These are phyloP conservation scores for Oryzias sinensis DNA, from an alignment of 2,797 vertebrate species.

Conservation along the genomic window DNA sequence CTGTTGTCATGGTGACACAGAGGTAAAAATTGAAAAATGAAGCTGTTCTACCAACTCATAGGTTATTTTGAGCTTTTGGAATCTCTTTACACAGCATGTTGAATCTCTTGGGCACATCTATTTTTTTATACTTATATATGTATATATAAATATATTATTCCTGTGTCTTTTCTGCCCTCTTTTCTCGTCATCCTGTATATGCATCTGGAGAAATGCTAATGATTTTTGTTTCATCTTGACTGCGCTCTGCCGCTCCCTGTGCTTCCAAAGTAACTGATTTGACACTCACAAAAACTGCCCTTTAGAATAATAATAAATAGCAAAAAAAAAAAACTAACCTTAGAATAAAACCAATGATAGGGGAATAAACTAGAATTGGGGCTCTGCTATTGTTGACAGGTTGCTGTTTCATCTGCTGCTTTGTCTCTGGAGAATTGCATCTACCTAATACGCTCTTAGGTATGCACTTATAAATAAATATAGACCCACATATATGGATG, in stretches of 20 bases:
- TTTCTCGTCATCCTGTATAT: slow-evolving; percentile 47
- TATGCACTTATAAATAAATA: slow-evolving; percentile 18
- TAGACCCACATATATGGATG: no score
- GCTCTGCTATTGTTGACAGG: slow-evolving; percentile 24
- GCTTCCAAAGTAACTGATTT: slow-evolving; percentile 52
- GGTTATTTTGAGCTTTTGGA: slow-evolving; percentile 53
- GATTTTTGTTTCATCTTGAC: slow-evolving; percentile 56
- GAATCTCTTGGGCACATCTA: slow-evolving; percentile 39
- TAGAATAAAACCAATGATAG: slow-evolving; percentile 26
- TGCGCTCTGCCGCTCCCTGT: slow-evolving; percentile 26
- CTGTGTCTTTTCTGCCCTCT: slow-evolving; percentile 7
- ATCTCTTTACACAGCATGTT: slow-evolving; percentile 24
- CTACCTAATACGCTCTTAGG: slow-evolving; percentile 18
- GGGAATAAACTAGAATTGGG: not conserved
- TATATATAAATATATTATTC: slow-evolving; percentile 11
- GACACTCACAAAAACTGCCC: slow-evolving; percentile 35
- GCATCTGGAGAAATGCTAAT: slow-evolving; percentile 72
- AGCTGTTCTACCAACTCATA: slow-evolving; percentile 31
- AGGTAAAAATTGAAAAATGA: slow-evolving; percentile 40
- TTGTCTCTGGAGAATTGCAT: not conserved
- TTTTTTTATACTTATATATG: no score
- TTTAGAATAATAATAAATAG: slow-evolving; percentile 31
- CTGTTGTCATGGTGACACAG: slow-evolving; percentile 60
- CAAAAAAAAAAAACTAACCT: slow-evolving; percentile 11
- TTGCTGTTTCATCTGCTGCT: slow-evolving; percentile 18